Conservation (phyloP, 1,140 invertebrate genomes). For the Cheumatopsyche charites region DNA sequence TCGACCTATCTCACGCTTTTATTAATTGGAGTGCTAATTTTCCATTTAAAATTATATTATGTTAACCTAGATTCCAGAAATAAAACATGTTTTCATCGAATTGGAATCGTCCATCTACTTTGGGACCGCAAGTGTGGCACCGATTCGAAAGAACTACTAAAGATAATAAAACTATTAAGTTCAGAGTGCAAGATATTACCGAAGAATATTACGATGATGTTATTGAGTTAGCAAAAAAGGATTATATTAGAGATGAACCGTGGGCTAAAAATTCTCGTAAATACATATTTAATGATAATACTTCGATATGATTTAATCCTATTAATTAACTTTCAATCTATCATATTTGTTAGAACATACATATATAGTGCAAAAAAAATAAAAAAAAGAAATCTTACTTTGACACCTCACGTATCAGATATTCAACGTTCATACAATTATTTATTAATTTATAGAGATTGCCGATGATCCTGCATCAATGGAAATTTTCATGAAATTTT, state of each 20-base stretch:
- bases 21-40: too few relatives aligned
- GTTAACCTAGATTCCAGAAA: not conserved
- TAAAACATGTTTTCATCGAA: constrained; percentile 39
- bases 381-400: too few relatives aligned
- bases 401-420: too few relatives aligned
- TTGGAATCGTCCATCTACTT: constrained; percentile 36
- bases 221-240: constrained; percentile 17
- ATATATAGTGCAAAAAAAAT: too few relatives aligned
- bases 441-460: constrained; percentile 9
- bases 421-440: too few relatives aligned
- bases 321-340: too few relatives aligned
- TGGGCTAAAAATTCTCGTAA: constrained; percentile 13
- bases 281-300: not conserved
- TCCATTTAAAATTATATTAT: too few relatives aligned
- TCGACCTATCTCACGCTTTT: too few relatives aligned
- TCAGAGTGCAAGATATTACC: constrained; percentile 40
- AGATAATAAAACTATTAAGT: constrained; percentile 41
- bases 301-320: too few relatives aligned
- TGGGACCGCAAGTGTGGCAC: constrained; percentile 37
- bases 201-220: constrained; percentile 37
- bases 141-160: constrained; percentile 41
- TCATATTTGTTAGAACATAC: too few relatives aligned
- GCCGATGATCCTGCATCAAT: constrained; percentile 10
- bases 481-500: constrained; percentile 19
- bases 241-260: constrained; percentile 34